Base-by-base conservation (phyloP, 1,140 invertebrate species). In the Drosophila novamexicana region DNA sequence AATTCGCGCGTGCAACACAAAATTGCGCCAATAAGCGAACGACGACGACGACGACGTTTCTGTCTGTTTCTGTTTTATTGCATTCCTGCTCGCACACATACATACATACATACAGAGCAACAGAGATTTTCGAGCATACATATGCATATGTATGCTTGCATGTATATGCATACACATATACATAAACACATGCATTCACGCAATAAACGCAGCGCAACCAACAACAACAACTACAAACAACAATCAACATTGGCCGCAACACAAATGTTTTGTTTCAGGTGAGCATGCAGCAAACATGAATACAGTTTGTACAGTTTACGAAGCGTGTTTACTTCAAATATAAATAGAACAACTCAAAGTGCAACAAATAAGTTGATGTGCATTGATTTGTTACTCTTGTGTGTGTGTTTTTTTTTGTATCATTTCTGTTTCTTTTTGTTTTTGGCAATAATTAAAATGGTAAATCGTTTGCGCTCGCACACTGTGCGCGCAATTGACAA, bases 1-100 rank as follows among this genome's bases (percentile, higher is more conserved):
- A 77, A 77, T 72, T 74, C 65, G 84, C 78, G 80, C 76, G 77
- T 84, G 69, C 66, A 74, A 69, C 77, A 75, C 61, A 81, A 81
- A 90, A 90, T 83, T 90, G 86, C 86, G 86, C 86, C 88, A 90
- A 90, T 90, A 90, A 90, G 86, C 86, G 70, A 82, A 70, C 62
- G 52, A 70, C 70, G 77, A 70, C 62, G 52, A 70, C 70, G 22
- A 29, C 70, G 64, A 79, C 62, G 77, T 78, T 77, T 66, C 78
- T 71, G 56, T 61, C 67, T 67, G 57, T 69, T 78, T 79, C 77
- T 79, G 72, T 77, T 81, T 79, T 77, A 79, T 81, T 81, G 79
- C 79, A 79, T 81, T 79, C 68, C 77, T 80, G 70, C 82, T 72
- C 67, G 44, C 71, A 65, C 72, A 53, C 71, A 63, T 45, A 66